Base-by-base conservation (phyloP, 2,888 invertebrate genomes). In the Leptogaster cylindrica region DNA sequence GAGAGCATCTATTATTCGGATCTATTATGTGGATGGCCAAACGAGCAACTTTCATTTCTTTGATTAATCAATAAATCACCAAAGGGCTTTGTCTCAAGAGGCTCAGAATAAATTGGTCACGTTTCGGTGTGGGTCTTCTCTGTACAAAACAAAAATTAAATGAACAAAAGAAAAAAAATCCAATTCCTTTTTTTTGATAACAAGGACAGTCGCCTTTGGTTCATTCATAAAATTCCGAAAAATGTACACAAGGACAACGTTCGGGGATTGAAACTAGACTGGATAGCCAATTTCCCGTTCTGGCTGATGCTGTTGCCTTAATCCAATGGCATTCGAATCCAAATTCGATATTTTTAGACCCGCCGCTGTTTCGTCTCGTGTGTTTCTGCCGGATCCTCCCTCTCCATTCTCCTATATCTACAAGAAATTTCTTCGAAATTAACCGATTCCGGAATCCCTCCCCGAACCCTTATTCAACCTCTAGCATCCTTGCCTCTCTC, bases 11-110 rank as follows among this genome's bases (percentile, higher is more conserved):
- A n/a, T n/a, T n/a, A n/a, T n/a, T n/a, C n/a, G n/a, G n/a, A n/a
- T n/a, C n/a, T n/a, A n/a, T n/a, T n/a, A n/a, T n/a, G n/a, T n/a
- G n/a, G n/a, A n/a, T n/a, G n/a, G n/a, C n/a, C 16, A 18, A 46
- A 46, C 16, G 18, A 20, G 7, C 14, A 16, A 12, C 10, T 39
- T 39, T 20, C 23, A 58, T 58, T 58, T 41, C 23, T 25, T 16
- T 36, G 41, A 41, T 58, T 58, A 58, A 58, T 36, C 58, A 58
- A 58, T 58, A 58, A 39, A 39, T 58, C 58, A 58, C 58, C 58
- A 23, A 39, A 31, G 58, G n/a, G 23, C 28, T 39, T 41, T 18
- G 58, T 41, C 58, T 58, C 58, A 12, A 58, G 58, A 41, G 58
- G 31, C 58, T 27, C 36, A 16, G 41, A 41, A 58, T 58, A 58